Conservation (phyloP, 2,113 vertebrate species). For the Mandrillus leucophaeus region DNA sequence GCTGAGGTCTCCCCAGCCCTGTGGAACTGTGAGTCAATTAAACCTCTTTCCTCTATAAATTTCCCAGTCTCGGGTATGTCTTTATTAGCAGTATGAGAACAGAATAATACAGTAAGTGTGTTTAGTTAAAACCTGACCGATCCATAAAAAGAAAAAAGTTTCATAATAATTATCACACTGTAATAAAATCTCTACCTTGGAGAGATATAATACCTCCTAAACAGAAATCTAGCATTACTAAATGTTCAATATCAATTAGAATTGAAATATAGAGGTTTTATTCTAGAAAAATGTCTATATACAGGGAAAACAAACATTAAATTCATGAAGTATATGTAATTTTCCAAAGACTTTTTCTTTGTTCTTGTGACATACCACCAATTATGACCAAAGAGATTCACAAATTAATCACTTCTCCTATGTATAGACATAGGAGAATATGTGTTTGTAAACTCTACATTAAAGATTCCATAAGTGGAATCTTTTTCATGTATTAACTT, state of each 20-base stretch:
- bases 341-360: background rate
- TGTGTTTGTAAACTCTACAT: background rate
- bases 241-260: background rate
- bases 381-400: background rate
- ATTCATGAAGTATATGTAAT: background rate
- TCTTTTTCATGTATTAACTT: background rate
- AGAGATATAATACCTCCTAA: background rate
- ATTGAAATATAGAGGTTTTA: background rate
- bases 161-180: background rate
- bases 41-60: too few species aligned
- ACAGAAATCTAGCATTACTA: background rate
- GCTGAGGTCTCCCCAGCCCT: too few species aligned
- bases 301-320: background rate
- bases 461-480: background rate
- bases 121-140: background rate
- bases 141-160: background rate
- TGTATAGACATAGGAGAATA: background rate
- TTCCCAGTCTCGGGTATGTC: too few species aligned
- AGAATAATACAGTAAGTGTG: background rate
- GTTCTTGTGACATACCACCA: background rate
- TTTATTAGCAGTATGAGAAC: too few species aligned
- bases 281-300: background rate
- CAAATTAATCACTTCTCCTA: background rate
- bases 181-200: background rate
- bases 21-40: too few species aligned